Evolutionary conservation across 2,113 vertebrate genomes (phyloP).

Genomic region (Peromyscus leucopus): DNA sequence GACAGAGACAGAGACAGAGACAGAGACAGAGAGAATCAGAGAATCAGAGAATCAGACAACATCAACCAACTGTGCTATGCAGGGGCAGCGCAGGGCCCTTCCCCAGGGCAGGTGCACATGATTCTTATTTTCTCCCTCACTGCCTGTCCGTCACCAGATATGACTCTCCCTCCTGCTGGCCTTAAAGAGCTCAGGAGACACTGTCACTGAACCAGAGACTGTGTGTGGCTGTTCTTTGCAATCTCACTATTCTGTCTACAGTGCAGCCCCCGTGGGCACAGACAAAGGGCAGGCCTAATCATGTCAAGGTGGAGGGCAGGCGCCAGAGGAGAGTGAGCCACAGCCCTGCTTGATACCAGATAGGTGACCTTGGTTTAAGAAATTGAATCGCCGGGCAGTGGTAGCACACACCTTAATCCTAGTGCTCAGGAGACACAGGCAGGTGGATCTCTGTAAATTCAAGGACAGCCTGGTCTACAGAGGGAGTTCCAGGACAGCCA

Average conservation of each 20-base stretch:
- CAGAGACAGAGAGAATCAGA: too few species aligned
- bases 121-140: not conserved
- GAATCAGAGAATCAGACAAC: not conserved
- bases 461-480: too few species aligned
- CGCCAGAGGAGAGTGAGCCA: fast-evolving
- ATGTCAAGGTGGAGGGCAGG: not conserved
- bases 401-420: too few species aligned
- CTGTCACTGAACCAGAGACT: fast-evolving
- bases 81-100: too few species aligned
- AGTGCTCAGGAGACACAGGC: too few species aligned
- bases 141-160: fast-evolving
- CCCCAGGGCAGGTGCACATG: fast-evolving
- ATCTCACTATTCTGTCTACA: fast-evolving
- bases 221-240: fast-evolving
- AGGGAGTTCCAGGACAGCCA: too few species aligned
- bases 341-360: not conserved
- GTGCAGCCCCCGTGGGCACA: too few species aligned
- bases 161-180: fast-evolving
- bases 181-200: not conserved
- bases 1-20: too few species aligned
- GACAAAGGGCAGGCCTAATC: fast-evolving
- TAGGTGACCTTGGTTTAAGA: not conserved
- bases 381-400: too few species aligned
- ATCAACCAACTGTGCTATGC: fast-evolving
- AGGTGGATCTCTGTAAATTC: too few species aligned